Evolutionary conservation across 1,140 invertebrate species (phyloP).

Genomic region (Neodiprion fabricii): DNA sequence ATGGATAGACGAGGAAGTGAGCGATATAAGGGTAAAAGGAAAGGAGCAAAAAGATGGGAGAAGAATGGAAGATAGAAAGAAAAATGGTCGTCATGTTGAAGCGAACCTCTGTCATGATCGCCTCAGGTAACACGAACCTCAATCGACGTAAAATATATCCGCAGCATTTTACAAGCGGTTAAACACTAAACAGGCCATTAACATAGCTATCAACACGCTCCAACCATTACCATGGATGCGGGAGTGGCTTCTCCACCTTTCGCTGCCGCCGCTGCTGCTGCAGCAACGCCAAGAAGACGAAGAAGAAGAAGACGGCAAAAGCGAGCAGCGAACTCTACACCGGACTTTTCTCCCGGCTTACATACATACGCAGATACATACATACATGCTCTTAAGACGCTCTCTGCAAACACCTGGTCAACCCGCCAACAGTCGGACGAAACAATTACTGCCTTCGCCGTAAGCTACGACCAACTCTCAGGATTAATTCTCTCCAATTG

Average conservation of each 20-base stretch:
- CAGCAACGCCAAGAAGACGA: constrained; percentile 8
- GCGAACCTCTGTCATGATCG: not conserved
- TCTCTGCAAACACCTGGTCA: too few species aligned
- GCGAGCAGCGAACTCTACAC: not conserved
- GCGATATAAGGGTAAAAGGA: too few species aligned
- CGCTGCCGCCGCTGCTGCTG: not conserved
- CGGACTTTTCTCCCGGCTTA: not conserved
- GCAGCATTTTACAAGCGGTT: constrained; percentile 33
- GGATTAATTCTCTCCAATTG: too few species aligned
- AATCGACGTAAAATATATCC: constrained; percentile 4
- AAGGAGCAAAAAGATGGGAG: not conserved
- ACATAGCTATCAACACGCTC: constrained; percentile 35
- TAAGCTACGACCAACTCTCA: too few species aligned
- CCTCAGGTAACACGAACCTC: constrained; percentile 4
- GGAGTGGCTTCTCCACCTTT: constrained; percentile 29
- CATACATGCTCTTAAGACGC: too few species aligned
- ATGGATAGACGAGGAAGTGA: too few species aligned
- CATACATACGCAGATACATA: too few species aligned
- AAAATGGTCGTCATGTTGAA: not conserved
- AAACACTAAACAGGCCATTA: constrained; percentile 36
- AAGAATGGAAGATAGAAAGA: constrained; percentile 4
- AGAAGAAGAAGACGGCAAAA: constrained; percentile 4
- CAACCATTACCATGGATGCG: constrained; percentile 28
- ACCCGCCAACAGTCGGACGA: too few species aligned
- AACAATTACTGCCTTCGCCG: too few species aligned